Percentiles rank a stretch among this genome's conserved stretches.
phyloP scores from a whole-genome alignment of 1,140 invertebrate genomes.

The Sweltsa coloradensis region DNA sequence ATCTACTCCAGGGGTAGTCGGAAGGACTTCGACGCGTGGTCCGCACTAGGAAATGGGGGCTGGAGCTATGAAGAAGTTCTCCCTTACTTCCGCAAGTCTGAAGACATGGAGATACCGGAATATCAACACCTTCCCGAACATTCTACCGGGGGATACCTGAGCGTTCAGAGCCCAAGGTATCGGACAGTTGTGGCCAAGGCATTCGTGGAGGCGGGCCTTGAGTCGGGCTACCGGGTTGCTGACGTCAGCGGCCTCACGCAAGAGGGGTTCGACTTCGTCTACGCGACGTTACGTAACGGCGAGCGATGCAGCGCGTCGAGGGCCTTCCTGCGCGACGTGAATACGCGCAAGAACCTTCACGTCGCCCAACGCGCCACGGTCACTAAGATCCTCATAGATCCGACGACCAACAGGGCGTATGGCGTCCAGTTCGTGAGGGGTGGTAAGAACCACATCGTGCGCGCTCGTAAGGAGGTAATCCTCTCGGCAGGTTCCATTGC shows the following conservation, averaged over 20 bases:
- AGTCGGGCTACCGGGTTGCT: conserved; percentile 35
- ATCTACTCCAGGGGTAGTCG: conserved; percentile 30
- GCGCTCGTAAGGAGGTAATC: conserved; percentile 40
- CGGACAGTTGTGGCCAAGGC: conserved; percentile 23
- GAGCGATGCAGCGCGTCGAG: conserved; percentile 32
- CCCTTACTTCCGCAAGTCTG: conserved; percentile 43
- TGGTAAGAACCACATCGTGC: background rate
- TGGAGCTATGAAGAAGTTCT: conserved; percentile 54
- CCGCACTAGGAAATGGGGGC: conserved; percentile 35
- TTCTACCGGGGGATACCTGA: conserved; percentile 20
- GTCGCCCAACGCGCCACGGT: conserved; percentile 37
- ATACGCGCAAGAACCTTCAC: conserved; percentile 39
- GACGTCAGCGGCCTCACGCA: conserved; percentile 38
- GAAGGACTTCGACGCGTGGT: conserved; percentile 41
- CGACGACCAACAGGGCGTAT: conserved; percentile 48
- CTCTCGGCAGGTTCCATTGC: conserved; percentile 64
- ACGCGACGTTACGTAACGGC: conserved; percentile 19
- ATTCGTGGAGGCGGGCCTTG: conserved; percentile 36
- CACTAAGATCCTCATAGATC: conserved; percentile 50
- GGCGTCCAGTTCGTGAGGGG: conserved; percentile 51
- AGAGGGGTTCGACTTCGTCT: conserved; percentile 27
- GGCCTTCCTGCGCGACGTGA: conserved; percentile 39
- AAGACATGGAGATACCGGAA: conserved; percentile 23
- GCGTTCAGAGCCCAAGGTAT: conserved; percentile 17
- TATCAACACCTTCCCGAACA: conserved; percentile 23